Percentiles rank a stretch among this genome's conserved stretches.
Evolutionary conservation across 2,113 vertebrate species (phyloP).

Genomic region (Antechinus flavipes): DNA sequence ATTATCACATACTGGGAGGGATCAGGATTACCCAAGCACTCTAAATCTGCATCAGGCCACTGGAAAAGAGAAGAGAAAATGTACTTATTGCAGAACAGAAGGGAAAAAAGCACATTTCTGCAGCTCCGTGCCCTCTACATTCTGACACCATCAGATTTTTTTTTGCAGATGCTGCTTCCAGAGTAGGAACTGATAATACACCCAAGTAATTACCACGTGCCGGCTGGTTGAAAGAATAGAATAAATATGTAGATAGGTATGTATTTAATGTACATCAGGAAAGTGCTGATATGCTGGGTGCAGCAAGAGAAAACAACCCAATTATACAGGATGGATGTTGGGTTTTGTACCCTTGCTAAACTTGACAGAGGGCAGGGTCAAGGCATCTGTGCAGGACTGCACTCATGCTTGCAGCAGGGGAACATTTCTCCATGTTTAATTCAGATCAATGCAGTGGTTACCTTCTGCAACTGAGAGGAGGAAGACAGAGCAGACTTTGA

Average conservation of each 20-base stretch:
- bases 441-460: neutral
- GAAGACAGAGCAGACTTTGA: neutral
- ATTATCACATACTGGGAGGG: neutral
- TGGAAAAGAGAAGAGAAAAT: neutral
- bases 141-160: neutral
- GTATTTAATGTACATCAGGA: neutral
- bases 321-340: neutral
- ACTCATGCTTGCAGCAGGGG: neutral
- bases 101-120: neutral
- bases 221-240: neutral
- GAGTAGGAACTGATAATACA: neutral
- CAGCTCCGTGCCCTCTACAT: neutral
- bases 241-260: constrained; percentile 6
- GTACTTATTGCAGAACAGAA: neutral
- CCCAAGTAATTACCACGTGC: neutral
- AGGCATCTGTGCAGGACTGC: neutral
- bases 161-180: neutral
- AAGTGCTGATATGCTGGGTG: neutral
- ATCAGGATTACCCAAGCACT: neutral
- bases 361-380: rapidly evolving
- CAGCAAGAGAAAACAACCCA: neutral
- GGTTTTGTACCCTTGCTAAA: neutral
- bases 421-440: neutral
- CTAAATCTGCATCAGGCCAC: neutral
- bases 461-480: constrained; percentile 42